A percentile compares a stretch with the other conserved stretches of the same genome.
Conservation (phyloP, 2,797 vertebrate species). For the Melanotaenia parkinsoni region DNA sequence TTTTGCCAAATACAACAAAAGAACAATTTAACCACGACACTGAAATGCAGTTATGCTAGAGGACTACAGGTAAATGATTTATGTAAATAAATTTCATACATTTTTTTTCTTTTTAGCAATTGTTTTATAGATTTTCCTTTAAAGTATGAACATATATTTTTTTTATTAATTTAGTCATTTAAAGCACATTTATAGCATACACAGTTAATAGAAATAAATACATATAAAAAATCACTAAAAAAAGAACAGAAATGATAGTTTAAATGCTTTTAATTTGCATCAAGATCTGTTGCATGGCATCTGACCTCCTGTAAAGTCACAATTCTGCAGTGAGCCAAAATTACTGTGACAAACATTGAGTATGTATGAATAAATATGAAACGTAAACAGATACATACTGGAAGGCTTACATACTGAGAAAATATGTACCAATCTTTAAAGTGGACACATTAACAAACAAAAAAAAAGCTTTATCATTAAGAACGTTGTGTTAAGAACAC, state of each 20-base stretch:
- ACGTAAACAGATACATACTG: conserved; percentile 72
- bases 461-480: conserved; percentile 39
- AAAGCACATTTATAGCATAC: not conserved
- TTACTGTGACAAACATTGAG: conserved; percentile 54
- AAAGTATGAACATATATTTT: not conserved
- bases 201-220: not conserved
- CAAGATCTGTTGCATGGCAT: conserved; percentile 69
- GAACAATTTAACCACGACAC: no score
- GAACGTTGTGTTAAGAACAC: conserved; percentile 51
- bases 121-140: not conserved
- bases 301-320: conserved; percentile 48
- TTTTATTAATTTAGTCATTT: not conserved
- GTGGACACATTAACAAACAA: conserved; percentile 43
- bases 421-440: conserved; percentile 70
- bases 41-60: no score
- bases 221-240: not conserved
- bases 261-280: conserved; percentile 77
- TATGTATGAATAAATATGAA: conserved; percentile 69
- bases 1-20: no score
- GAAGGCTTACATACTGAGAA: conserved; percentile 67
- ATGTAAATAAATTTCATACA: not conserved
- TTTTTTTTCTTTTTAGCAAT: not conserved
- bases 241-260: conserved; percentile 37
- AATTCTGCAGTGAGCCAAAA: conserved; percentile 48
- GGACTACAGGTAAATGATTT: not conserved